Percentiles rank a stretch among this genome's conserved stretches.
phyloP scores from a whole-genome alignment of 2,888 invertebrate genomes.

The Anarsia innoxiella region DNA sequence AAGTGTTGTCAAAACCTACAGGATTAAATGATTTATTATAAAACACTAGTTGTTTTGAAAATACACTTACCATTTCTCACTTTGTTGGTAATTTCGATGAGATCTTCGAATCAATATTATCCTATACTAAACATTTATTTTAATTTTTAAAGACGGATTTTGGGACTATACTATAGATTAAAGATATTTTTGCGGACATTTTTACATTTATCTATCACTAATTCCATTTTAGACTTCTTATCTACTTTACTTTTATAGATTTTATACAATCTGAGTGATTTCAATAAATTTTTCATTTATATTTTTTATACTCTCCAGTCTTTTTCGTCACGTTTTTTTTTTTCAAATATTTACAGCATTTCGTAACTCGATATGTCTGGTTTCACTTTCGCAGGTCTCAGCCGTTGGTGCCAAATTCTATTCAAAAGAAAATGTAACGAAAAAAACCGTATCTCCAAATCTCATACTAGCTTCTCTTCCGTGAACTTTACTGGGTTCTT shows the following conservation, averaged over 20 bases:
- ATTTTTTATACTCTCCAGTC: conserved; percentile 39
- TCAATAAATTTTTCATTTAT: conserved; percentile 11
- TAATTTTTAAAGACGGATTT: conserved; percentile 48
- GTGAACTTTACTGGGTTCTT: conserved; percentile 58
- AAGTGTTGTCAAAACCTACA: no score
- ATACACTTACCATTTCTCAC: no score
- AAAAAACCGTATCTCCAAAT: conserved; percentile 43
- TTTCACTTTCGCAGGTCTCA: conserved; percentile 31
- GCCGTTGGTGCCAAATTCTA: conserved; percentile 35
- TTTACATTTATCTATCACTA: conserved; percentile 18
- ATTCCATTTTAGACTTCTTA: conserved; percentile 15
- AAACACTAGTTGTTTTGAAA: no score
- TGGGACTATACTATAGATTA: conserved; percentile 25
- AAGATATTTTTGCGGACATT: conserved; percentile 16
- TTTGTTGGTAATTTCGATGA: no score
- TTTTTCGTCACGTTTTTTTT: conserved; percentile 33
- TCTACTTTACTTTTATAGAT: conserved; percentile 19
- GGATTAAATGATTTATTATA: no score
- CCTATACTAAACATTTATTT: no score
- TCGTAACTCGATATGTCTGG: conserved; percentile 45
- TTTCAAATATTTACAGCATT: conserved; percentile 44
- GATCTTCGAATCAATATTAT: no score
- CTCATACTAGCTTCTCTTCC: conserved; percentile 70
- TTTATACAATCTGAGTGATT: conserved; percentile 14
- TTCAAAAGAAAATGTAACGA: conserved; percentile 39